Base-by-base conservation (phyloP, 2,113 vertebrate genomes). In the Acrocephalus kingi region DNA sequence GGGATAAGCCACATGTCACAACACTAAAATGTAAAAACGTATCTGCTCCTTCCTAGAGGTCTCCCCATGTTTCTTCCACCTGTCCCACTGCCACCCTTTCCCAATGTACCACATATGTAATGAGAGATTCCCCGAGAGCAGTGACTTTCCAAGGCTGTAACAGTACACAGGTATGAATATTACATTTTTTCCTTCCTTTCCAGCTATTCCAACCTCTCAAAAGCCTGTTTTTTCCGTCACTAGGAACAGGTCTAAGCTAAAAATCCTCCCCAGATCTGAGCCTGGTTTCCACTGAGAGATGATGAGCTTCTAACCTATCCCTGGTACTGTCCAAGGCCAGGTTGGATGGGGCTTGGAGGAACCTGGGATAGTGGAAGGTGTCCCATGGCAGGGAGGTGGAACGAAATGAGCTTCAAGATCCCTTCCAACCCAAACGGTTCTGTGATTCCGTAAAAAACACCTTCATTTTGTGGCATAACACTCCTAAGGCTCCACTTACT, bases 41-140 rank as follows among this genome's bases (percentile, higher is more conserved):
- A 67, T 2, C 33, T 62, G 16, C 14, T 58, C 54, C 28, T 17
- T 69, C n/a, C 30, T 45, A 28, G 20, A 48, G 22, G 20, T 18
- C 4, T 63, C 24, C 8, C 28, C 4, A 3, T 0, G 20, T 31
- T 96, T 75, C 55, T 66, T 55, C 52, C 43, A 81, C 10, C 10
- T 37, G 31, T 59, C 71, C 35, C 14, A 35, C 35, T 25, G 28
- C 33, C 48, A 56, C 14, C 25, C 15, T 74, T 51, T 48, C 33
- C 66, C 21, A 63, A 7, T 0, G 2, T 8, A 16, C 14, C 30
- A 39, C 15, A 30, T 4, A 30, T 5, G 25, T 37, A 61, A 73
- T 9, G 22, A 51, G 59, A 82, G 0, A 41, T 30, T 20, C 28
- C 14, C 7, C 0, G 0, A 39, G 5, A 52, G 17, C 39, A 43